These are phyloP conservation scores for Oncorhynchus kisutch DNA, from an alignment of 2,113 vertebrate genomes.

Conservation along the genomic window DNA sequence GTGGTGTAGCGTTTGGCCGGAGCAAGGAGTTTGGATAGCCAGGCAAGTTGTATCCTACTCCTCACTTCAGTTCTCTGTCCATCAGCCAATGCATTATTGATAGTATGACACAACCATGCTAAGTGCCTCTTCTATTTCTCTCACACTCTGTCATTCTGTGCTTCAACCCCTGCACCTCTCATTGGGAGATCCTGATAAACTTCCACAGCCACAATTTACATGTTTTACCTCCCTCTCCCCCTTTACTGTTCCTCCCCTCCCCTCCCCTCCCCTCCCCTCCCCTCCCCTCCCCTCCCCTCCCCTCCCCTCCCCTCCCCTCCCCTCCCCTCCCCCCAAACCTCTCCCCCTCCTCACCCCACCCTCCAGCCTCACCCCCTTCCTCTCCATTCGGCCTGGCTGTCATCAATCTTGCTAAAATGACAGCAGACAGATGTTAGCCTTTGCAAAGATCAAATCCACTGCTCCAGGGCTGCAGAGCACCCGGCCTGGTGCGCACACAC, in stretches of 20 bases:
- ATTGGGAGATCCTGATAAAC: conserved; percentile 6
- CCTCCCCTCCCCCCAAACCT: conserved; percentile 13
- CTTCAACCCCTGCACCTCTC: background rate
- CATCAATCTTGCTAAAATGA: conserved; percentile 99
- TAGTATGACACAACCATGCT: conserved; percentile 72
- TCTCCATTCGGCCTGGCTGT: conserved; percentile 80
- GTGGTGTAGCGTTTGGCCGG: too few species aligned
- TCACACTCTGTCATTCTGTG: conserved; percentile 6
- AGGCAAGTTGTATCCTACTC: too few species aligned
- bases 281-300: conserved; percentile 34
- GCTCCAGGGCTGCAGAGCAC: conserved; percentile 89
- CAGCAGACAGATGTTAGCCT: conserved; percentile 99
- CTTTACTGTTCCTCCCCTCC: conserved; percentile 45
- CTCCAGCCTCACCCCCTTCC: conserved; percentile 39
- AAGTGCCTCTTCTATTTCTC: conserved; percentile 43
- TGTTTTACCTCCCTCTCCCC: conserved; percentile 40
- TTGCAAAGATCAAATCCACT: conserved; percentile 98
- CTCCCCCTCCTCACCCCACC: conserved; percentile 34
- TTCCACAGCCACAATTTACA: conserved; percentile 3
- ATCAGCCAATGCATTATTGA: too few species aligned
- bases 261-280: conserved; percentile 45
- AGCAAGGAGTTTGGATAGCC: too few species aligned
- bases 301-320: conserved; percentile 41
- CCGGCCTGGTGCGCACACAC: conserved; percentile 60
- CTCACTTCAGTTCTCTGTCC: too few species aligned